Evolutionary conservation across 2,113 vertebrate genomes (phyloP).

Genomic region (Bos indicus): DNA sequence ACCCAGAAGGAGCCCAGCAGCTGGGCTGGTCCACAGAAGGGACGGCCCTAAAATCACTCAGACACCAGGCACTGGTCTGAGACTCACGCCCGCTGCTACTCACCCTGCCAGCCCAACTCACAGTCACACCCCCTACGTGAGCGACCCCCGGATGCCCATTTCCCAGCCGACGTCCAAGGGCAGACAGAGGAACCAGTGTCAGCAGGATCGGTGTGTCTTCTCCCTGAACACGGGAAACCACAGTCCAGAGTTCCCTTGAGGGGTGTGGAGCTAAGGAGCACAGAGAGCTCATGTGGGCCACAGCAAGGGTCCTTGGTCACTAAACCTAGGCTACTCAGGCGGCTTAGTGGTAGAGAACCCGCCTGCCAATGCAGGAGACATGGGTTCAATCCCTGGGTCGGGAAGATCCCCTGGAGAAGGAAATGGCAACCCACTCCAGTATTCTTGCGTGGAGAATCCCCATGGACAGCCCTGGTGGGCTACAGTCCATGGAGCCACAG

Average conservation of each 20-base stretch:
- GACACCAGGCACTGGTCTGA: background rate
- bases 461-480: rapidly evolving
- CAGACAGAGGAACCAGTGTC: background rate
- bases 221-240: background rate
- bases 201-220: rapidly evolving
- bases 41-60: background rate
- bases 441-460: background rate
- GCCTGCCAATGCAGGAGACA: background rate
- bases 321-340: background rate
- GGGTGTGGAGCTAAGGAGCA: background rate
- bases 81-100: too few species aligned
- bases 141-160: background rate
- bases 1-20: background rate
- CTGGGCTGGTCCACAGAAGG: background rate
- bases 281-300: background rate
- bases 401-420: background rate
- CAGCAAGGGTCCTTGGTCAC: background rate
- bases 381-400: background rate
- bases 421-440: background rate
- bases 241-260: background rate
- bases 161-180: background rate
- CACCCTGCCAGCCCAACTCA: background rate
- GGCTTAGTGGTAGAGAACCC: background rate
- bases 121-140: background rate
- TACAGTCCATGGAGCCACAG: background rate